phyloP scores from a whole-genome alignment of 2,113 vertebrate genomes.

The Passer domesticus region DNA sequence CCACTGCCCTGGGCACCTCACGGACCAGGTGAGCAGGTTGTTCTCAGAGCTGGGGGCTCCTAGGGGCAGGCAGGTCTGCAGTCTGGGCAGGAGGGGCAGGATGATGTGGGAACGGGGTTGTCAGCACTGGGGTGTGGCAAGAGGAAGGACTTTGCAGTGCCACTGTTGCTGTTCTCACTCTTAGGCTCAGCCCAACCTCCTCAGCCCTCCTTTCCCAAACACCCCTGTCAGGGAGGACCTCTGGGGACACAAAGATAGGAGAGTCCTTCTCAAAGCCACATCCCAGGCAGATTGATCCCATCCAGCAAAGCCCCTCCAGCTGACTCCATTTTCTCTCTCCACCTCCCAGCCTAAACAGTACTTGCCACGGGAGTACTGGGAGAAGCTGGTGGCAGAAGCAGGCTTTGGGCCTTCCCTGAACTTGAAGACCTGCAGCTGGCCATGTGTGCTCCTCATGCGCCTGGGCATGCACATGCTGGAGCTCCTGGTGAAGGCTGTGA shows the following conservation, averaged over 20 bases:
- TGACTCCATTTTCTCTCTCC: background rate
- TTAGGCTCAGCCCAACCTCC: background rate
- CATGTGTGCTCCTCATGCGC: slow-evolving; percentile 73
- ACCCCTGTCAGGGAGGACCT: background rate
- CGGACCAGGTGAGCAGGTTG: fast-evolving
- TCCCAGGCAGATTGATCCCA: no score
- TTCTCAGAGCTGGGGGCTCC: background rate
- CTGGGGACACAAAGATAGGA: no score
- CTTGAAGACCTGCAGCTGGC: slow-evolving; percentile 75
- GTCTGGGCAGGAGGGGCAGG: background rate
- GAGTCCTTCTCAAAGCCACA: background rate
- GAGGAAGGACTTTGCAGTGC: background rate
- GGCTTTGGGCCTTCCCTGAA: slow-evolving; percentile 70
- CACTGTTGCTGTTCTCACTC: background rate
- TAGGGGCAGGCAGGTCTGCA: background rate
- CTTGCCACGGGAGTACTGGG: slow-evolving; percentile 87
- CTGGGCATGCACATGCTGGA: slow-evolving; percentile 88
- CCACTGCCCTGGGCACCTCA: background rate
- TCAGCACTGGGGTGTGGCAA: background rate
- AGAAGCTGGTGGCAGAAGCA: slow-evolving; percentile 72
- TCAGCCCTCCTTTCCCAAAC: background rate
- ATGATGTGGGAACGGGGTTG: no score
- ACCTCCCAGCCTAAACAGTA: slow-evolving; percentile 57
- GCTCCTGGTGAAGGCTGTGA: slow-evolving; percentile 82
- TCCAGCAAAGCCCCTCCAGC: background rate